These are phyloP conservation scores for Hipparchia semele DNA, from an alignment of 2,888 invertebrate genomes.

Conservation along the genomic window DNA sequence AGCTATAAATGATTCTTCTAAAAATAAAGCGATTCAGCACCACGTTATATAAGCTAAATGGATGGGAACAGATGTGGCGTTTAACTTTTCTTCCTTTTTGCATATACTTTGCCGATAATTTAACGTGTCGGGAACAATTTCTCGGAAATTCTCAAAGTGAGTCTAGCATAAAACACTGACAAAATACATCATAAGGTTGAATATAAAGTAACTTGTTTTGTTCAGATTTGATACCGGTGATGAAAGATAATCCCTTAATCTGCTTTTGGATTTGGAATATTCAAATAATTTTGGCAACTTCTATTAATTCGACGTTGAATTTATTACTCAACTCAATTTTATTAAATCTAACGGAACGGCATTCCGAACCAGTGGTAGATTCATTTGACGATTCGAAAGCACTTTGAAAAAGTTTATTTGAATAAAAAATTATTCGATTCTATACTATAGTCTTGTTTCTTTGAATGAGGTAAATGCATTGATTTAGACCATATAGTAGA, in stretches of 20 bases:
- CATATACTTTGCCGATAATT: conserved; percentile 21
- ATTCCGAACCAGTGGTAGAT: no score
- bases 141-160: conserved; percentile 9
- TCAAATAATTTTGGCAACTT: not conserved
- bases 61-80: conserved; percentile 18
- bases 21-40: no score
- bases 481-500: not conserved
- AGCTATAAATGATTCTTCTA: no score
- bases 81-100: conserved; percentile 6
- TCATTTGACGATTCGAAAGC: no score
- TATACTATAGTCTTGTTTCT: not conserved
- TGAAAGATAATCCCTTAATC: conserved; percentile 4
- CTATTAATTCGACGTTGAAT: not conserved
- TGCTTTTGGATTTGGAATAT: not conserved
- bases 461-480: not conserved
- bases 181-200: conserved; percentile 1
- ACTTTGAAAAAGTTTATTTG: no score
- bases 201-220: not conserved
- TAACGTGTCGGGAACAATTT: conserved; percentile 10
- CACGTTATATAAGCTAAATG: conserved; percentile 8
- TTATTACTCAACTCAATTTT: not conserved
- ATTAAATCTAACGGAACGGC: not conserved
- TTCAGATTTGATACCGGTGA: not conserved
- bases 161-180: not conserved
- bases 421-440: no score